Evolutionary conservation across 2,113 vertebrate species (phyloP).

Genomic region (Perognathus longimembris): DNA sequence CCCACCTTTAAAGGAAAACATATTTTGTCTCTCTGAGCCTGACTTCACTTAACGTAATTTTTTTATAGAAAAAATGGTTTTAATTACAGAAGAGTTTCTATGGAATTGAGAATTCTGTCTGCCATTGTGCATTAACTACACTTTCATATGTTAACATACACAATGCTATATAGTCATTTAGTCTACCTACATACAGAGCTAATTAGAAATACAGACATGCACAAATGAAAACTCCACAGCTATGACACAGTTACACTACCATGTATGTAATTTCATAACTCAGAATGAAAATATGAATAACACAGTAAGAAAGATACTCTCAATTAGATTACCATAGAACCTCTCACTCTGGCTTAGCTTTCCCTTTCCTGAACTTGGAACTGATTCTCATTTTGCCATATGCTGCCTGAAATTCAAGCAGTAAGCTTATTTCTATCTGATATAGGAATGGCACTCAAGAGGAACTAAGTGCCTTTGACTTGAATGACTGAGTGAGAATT

Average conservation of each 20-base stretch:
- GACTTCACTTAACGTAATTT: no score
- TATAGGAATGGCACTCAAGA: constrained; percentile 46
- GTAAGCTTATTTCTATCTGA: constrained; percentile 57
- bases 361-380: constrained; percentile 1
- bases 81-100: background rate
- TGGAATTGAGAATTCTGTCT: background rate
- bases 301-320: constrained; percentile 43
- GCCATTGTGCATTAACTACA: background rate
- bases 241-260: background rate
- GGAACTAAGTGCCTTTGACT: constrained; percentile 67
- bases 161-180: background rate
- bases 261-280: background rate
- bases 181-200: background rate
- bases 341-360: background rate
- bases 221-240: background rate
- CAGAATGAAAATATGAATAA: constrained; percentile 23
- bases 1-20: no score
- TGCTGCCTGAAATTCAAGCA: constrained; percentile 50
- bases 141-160: constrained; percentile 6
- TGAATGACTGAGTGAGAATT: constrained; percentile 60
- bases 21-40: no score
- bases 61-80: background rate
- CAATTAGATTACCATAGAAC: background rate
- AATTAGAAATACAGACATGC: background rate
- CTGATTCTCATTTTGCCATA: constrained; percentile 48